Conservation (phyloP, 2,888 invertebrate genomes). For the Byasa hedistus region DNA sequence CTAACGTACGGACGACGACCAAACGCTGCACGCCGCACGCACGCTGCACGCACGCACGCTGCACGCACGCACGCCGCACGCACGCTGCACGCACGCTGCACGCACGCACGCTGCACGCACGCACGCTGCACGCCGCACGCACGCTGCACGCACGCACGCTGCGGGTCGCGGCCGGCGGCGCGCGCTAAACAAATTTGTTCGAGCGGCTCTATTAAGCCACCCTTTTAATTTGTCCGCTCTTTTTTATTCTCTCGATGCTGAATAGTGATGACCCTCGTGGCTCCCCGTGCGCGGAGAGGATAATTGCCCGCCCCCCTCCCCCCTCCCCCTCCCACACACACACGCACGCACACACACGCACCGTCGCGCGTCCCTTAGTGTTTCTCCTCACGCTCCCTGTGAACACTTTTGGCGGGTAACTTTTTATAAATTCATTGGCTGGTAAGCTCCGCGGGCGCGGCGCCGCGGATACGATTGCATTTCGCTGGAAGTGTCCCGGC, state of each 20-base stretch:
- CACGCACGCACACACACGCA: no score
- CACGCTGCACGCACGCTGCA: no score
- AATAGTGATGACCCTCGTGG: constrained; percentile 13
- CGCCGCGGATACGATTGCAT: neutral
- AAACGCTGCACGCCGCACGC: no score
- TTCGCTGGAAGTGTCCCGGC: neutral
- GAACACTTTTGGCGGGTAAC: neutral
- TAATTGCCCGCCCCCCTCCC: neutral
- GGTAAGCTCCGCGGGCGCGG: neutral
- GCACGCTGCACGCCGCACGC: no score
- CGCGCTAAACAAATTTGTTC: constrained; percentile 25
- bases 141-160: no score
- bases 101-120: no score
- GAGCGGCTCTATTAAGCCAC: constrained; percentile 18
- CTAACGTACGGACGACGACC: no score
- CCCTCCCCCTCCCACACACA: no score
- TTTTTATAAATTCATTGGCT: neutral
- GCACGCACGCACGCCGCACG: no score
- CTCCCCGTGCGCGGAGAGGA: neutral
- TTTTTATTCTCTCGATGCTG: neutral
- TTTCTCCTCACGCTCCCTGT: constrained; percentile 2
- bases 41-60: no score
- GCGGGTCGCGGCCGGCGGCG: neutral
- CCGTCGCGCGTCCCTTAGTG: neutral
- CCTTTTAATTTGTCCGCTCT: constrained; percentile 13